Conservation (phyloP, 2,797 vertebrate species). For the Lycodopsis pacificus region DNA sequence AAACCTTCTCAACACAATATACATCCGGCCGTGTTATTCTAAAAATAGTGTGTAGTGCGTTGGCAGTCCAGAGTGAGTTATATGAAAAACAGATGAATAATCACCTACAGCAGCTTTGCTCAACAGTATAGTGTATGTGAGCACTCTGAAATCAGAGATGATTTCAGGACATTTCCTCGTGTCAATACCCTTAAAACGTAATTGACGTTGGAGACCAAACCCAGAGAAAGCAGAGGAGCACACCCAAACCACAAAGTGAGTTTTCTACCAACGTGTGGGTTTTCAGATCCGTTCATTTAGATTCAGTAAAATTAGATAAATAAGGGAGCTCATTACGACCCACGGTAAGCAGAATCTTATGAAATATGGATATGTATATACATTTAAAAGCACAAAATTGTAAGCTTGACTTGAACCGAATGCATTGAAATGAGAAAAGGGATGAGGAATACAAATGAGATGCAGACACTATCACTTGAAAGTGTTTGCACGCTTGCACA, state of each 20-base stretch:
- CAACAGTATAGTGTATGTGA: conserved; percentile 12
- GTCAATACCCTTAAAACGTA: conserved; percentile 65
- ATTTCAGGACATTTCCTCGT: conserved; percentile 83
- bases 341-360: neutral
- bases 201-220: conserved; percentile 77
- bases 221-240: conserved; percentile 73
- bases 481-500: conserved; percentile 59
- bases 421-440: conserved; percentile 7
- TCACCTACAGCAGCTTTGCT: conserved; percentile 2
- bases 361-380: neutral
- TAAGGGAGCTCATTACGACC: neutral
- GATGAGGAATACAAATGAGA: conserved; percentile 31
- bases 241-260: conserved; percentile 53
- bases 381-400: conserved; percentile 1
- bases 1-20: neutral
- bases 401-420: neutral
- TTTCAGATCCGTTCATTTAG: conserved; percentile 32
- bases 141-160: conserved; percentile 69
- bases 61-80: neutral
- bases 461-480: conserved; percentile 49
- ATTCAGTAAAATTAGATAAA: neutral
- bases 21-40: neutral
- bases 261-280: conserved; percentile 37
- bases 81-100: neutral
- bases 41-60: neutral